Evolutionary conservation across 2,888 invertebrate species (phyloP).

Genomic region (Priocnemis perturbator): DNA sequence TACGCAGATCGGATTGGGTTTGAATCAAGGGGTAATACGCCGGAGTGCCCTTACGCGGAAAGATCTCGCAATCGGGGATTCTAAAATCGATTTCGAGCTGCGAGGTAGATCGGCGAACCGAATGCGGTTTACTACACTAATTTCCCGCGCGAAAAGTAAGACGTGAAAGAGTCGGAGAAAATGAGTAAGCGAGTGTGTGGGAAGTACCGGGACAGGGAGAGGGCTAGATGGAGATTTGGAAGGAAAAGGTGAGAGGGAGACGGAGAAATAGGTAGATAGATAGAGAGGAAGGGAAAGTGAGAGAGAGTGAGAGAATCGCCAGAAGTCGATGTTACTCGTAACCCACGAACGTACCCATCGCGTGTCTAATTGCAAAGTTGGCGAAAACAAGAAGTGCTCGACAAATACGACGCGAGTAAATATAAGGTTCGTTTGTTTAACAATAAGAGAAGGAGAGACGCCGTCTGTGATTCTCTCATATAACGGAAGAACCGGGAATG

Average conservation of each 20-base stretch:
- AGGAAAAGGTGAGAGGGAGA: constrained; percentile 3
- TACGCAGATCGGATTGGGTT: constrained; percentile 19
- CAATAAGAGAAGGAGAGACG: constrained; percentile 42
- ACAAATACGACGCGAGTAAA: constrained; percentile 69
- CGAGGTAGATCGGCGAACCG: not conserved
- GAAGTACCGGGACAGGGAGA: not conserved
- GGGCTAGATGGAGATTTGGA: not conserved
- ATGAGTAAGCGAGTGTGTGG: too few species aligned
- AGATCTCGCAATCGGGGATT: constrained; percentile 44
- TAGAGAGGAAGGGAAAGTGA: constrained; percentile 29
- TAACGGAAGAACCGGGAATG: constrained; percentile 40
- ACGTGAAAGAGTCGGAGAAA: too few species aligned
- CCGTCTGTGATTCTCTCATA: constrained; percentile 46
- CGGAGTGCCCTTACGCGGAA: constrained; percentile 23
- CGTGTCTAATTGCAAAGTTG: constrained; percentile 70
- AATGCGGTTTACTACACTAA: not conserved
- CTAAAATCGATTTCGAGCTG: constrained; percentile 43
- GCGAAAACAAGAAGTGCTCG: constrained; percentile 69
- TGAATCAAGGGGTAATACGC: constrained; percentile 34
- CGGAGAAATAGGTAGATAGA: constrained; percentile 35
- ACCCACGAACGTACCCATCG: constrained; percentile 41
- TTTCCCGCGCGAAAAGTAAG: not conserved
- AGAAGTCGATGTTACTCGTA: constrained; percentile 46
- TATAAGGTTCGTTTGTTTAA: constrained; percentile 66
- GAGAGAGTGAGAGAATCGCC: constrained; percentile 30